Evolutionary conservation across 2,113 vertebrate genomes (phyloP).

Genomic region (Poicephalus meyeri): DNA sequence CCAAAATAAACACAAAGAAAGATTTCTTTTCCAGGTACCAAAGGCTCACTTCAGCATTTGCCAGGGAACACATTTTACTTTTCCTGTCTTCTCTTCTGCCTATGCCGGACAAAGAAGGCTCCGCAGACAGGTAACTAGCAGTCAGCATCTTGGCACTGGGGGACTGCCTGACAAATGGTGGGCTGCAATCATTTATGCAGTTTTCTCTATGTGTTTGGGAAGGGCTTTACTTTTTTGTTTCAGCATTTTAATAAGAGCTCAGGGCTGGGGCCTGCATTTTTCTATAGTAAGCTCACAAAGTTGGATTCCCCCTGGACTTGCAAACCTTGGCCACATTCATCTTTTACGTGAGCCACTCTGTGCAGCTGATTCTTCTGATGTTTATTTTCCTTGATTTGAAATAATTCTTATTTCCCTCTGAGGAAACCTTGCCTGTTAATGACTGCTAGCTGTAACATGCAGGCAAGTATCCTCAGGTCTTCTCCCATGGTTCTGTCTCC

Average conservation of each 20-base stretch:
- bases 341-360: conserved; percentile 52
- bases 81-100: background rate
- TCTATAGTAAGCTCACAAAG: conserved; percentile 58
- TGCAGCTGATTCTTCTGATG: conserved; percentile 28
- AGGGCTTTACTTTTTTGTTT: conserved; percentile 47
- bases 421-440: conserved; percentile 30
- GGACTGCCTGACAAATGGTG: background rate
- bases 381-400: conserved; percentile 67
- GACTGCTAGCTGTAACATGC: conserved; percentile 10
- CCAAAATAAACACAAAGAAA: conserved; percentile 53
- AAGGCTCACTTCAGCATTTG: conserved; percentile 23
- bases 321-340: conserved; percentile 57
- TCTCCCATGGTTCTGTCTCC: conserved; percentile 35
- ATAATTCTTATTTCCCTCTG: conserved; percentile 61
- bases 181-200: conserved; percentile 7
- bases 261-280: conserved; percentile 56
- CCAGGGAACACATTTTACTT: background rate
- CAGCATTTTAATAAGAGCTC: conserved; percentile 47
- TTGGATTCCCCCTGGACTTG: conserved; percentile 24
- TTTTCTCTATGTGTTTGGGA: conserved; percentile 2
- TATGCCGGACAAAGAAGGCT: background rate
- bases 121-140: background rate
- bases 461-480: conserved; percentile 11
- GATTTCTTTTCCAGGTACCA: background rate
- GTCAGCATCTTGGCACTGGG: background rate